These are phyloP conservation scores for Apistogramma diplotaenia DNA, from an alignment of 2,113 vertebrate species.

Conservation along the genomic window DNA sequence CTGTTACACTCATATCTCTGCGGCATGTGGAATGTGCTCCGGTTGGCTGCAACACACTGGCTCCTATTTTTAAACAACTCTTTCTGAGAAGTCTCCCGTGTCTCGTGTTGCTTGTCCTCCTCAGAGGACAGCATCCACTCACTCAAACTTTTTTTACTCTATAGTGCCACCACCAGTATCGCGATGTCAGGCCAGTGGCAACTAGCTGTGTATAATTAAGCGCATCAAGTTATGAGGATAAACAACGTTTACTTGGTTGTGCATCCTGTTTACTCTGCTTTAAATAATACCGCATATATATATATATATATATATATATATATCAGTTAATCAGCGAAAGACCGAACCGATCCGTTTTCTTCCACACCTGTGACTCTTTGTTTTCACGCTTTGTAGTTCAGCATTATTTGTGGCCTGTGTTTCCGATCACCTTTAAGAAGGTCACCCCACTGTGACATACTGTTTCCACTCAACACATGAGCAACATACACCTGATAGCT, in stretches of 20 bases:
- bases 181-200: neutral
- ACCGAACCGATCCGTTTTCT: neutral
- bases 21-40: constrained; percentile 50
- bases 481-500: neutral
- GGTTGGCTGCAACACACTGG: constrained; percentile 24
- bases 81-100: constrained; percentile 62
- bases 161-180: neutral
- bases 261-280: neutral
- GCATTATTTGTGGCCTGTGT: neutral
- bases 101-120: constrained; percentile 58
- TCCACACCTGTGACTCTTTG: neutral
- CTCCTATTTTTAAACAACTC: constrained; percentile 77
- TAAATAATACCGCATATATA: too few species aligned
- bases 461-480: neutral
- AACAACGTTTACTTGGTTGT: neutral
- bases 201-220: neutral
- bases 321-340: neutral
- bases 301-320: too few species aligned
- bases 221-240: neutral
- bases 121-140: constrained; percentile 1
- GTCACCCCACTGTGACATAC: constrained; percentile 26
- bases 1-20: constrained; percentile 2
- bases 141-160: neutral
- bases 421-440: constrained; percentile 56
- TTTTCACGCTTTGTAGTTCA: neutral